A percentile compares a stretch with the other conserved stretches of the same genome.
These are phyloP conservation scores for Ceramica pisi DNA, from an alignment of 2,888 invertebrate species.

Conservation along the genomic window DNA sequence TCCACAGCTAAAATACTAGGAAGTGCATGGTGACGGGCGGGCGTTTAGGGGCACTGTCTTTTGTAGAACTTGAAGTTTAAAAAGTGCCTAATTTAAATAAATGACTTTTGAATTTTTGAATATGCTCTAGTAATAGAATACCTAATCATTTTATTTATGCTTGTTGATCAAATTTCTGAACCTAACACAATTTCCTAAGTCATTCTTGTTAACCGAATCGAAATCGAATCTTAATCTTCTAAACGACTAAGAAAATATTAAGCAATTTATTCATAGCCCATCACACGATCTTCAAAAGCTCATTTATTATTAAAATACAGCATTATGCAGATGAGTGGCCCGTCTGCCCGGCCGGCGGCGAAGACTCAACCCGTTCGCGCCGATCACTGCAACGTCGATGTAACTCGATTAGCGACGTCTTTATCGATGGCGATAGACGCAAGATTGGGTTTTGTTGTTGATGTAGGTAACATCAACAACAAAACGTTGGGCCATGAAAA, in stretches of 20 bases:
- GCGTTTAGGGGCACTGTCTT: too few species aligned
- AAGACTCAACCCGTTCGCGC: slow-evolving; percentile 46
- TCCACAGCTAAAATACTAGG: too few species aligned
- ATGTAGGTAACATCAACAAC: too few species aligned
- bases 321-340: slow-evolving; percentile 40
- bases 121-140: too few species aligned
- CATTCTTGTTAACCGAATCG: neutral
- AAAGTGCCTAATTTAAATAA: too few species aligned
- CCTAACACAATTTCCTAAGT: neutral
- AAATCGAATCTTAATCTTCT: slow-evolving; percentile 16
- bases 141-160: neutral
- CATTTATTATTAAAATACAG: slow-evolving; percentile 35
- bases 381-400: slow-evolving; percentile 55
- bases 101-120: too few species aligned
- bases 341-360: slow-evolving; percentile 27
- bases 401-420: slow-evolving; percentile 72
- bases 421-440: slow-evolving; percentile 65
- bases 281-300: slow-evolving; percentile 19
- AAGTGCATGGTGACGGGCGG: too few species aligned
- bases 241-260: slow-evolving; percentile 2
- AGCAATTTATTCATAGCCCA: slow-evolving; percentile 53
- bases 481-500: slow-evolving; percentile 55
- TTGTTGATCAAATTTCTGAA: neutral
- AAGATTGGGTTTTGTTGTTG: slow-evolving; percentile 64
- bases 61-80: too few species aligned